phyloP scores from a whole-genome alignment of 2,797 vertebrate species.

The Semotilus atromaculatus region DNA sequence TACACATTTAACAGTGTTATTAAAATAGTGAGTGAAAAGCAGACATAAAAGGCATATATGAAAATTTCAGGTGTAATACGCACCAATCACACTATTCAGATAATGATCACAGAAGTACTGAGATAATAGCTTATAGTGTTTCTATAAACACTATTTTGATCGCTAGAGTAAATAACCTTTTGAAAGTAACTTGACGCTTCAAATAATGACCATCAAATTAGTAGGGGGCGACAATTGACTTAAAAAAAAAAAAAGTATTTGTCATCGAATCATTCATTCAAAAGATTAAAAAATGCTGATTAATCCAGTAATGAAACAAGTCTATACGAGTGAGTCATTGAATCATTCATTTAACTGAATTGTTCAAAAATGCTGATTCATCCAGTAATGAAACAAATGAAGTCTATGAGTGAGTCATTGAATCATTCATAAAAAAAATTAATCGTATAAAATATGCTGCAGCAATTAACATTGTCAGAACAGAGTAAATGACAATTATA shows the following conservation, averaged over 20 bases:
- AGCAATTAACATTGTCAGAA: background rate
- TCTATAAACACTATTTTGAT: no score
- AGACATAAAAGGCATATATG: background rate
- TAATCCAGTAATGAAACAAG: no score
- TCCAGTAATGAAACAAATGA: background rate
- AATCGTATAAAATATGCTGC: background rate
- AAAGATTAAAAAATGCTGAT: no score
- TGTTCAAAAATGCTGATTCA: background rate
- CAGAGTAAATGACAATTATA: background rate
- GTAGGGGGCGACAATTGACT: background rate
- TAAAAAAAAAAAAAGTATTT: no score
- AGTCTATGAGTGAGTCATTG: background rate
- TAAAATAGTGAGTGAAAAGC: background rate
- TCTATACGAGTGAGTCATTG: no score
- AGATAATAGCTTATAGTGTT: no score
- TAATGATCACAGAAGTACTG: background rate
- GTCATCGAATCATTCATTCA: background rate
- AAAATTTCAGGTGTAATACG: background rate
- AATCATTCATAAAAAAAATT: background rate
- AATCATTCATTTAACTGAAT: no score
- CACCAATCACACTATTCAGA: background rate
- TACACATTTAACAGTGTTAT: background rate
- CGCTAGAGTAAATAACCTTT: no score
- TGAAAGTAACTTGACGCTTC: no score
- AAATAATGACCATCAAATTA: background rate